Evolutionary conservation across 2,888 invertebrate genomes (phyloP).

Genomic region (Argyra leucocephala): DNA sequence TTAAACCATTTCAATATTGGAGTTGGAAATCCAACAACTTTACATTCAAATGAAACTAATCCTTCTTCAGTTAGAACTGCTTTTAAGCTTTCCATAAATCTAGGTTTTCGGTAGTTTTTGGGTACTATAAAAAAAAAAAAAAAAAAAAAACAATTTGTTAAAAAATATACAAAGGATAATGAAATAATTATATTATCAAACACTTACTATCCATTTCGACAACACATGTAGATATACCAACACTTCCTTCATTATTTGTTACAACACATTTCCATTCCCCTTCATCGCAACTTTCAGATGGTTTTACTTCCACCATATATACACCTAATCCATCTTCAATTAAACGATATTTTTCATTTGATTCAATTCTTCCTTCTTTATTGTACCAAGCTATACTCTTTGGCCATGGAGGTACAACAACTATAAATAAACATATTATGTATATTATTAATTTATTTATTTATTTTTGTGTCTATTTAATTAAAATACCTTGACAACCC

Average conservation of each 20-base stretch:
- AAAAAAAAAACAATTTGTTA: slow-evolving; percentile 2
- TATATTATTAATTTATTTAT: neutral
- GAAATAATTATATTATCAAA: too few relatives aligned
- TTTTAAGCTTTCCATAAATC: slow-evolving; percentile 81
- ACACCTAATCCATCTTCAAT: slow-evolving; percentile 76
- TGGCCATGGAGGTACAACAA: slow-evolving; percentile 79
- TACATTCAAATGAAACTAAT: slow-evolving; percentile 84
- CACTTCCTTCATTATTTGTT: slow-evolving; percentile 62
- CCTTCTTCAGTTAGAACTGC: slow-evolving; percentile 86
- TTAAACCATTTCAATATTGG: slow-evolving; percentile 83
- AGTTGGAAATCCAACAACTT: slow-evolving; percentile 85
- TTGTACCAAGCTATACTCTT: slow-evolving; percentile 77
- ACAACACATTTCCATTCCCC: slow-evolving; percentile 88
- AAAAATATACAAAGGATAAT: slow-evolving; percentile 5
- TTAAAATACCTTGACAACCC: slow-evolving; percentile 58
- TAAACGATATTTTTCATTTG: slow-evolving; percentile 60
- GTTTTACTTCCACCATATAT: slow-evolving; percentile 63
- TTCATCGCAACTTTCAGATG: slow-evolving; percentile 70
- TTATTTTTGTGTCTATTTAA: neutral
- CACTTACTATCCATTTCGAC: slow-evolving; percentile 73
- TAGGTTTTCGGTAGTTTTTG: slow-evolving; percentile 78
- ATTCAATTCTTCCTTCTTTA: slow-evolving; percentile 66
- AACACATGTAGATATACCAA: slow-evolving; percentile 64
- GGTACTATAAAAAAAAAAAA: slow-evolving; percentile 63
- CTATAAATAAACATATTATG: slow-evolving; percentile 39